Evolutionary conservation across 2,797 vertebrate genomes (phyloP), one percentile per base, ranked within the genome.

Genomic region (Podarcis siculus): DNA sequence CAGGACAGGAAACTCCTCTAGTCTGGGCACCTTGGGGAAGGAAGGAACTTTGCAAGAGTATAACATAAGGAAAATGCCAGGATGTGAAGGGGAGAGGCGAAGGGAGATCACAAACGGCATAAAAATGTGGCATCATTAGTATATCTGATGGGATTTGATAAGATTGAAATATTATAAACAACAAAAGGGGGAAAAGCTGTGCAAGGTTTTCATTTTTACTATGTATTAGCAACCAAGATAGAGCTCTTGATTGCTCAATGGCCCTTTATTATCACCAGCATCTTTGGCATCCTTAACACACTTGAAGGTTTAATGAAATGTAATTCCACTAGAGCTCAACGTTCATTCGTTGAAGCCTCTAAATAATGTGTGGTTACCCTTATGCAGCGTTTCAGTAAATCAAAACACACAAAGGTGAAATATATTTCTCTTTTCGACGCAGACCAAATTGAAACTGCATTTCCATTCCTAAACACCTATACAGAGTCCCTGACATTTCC

Each of bases 181-280:
- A 25, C 19, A 67, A 21, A 37, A n/a, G 30, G 37, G 42, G n/a
- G n/a, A 4, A 78, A 81, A 73, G 77, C 27, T n/a, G 8, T 45
- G n/a, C 8, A 83, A 5, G 3, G 76, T 82, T 84, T 92, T 78
- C 45, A 71, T 77, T 79, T 86, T 88, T 84, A 73, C 35, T 21
- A 49, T 23, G 35, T 2, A 78, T 79, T 73, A 86, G 37, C 55
- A 39, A 83, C 73, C 55, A 89, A 87, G 80, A n/a, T 84, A 25
- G 45, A 83, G 49, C 37, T 84, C 78, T 81, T 89, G 39, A 87
- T 89, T 90, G 86, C 49, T 93, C 71, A 84, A 2, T 58, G 55
- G 35, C 77, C 72, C 27, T 90, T 90, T 84, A 89, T 55, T 86
- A 88, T 6, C 5, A 82, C 75, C 83, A 89, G 30, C 10, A 69